Percentiles rank a stretch among this genome's conserved stretches.
phyloP scores from a whole-genome alignment of 2,797 vertebrate genomes.

The Uromys caudimaculatus region DNA sequence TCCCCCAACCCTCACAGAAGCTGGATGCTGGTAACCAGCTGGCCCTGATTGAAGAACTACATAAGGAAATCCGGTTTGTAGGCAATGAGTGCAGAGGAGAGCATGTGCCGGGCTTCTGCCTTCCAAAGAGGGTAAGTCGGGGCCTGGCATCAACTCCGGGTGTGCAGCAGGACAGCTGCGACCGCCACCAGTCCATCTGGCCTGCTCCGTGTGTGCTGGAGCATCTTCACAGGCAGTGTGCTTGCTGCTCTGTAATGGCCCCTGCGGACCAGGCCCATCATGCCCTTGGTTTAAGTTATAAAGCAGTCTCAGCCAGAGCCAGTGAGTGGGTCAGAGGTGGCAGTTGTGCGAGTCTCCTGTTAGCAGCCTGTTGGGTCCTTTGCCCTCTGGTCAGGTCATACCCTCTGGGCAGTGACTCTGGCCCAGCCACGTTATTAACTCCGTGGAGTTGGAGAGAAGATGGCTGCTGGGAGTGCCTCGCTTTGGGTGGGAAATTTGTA shows the following conservation, averaged over 20 bases:
- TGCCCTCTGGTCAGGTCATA: background rate
- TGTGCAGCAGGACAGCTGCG: background rate
- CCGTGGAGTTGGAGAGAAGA: background rate
- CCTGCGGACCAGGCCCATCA: background rate
- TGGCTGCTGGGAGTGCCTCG: background rate
- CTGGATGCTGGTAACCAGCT: conserved; percentile 97
- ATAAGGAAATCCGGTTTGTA: conserved; percentile 94
- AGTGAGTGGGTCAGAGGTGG: background rate
- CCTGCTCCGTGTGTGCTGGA: background rate
- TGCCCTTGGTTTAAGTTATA: background rate
- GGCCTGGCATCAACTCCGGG: background rate
- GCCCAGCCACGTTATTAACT: background rate
- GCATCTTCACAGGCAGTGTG: background rate
- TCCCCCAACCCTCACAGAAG: conserved; percentile 88
- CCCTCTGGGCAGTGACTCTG: background rate
- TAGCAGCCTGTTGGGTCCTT: background rate
- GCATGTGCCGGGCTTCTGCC: conserved; percentile 97
- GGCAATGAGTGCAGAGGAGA: conserved; percentile 94
- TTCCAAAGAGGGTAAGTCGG: conserved; percentile 95
- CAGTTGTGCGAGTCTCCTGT: background rate
- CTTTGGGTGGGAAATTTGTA: background rate
- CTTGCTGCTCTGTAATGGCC: background rate
- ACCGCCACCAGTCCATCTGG: rapidly evolving
- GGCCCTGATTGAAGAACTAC: conserved; percentile 96
- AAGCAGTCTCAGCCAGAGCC: background rate